A percentile compares a stretch with the other conserved stretches of the same genome.
Evolutionary conservation across 2,797 vertebrate genomes (phyloP).

Genomic region (Melanogrammus aeglefinus): DNA sequence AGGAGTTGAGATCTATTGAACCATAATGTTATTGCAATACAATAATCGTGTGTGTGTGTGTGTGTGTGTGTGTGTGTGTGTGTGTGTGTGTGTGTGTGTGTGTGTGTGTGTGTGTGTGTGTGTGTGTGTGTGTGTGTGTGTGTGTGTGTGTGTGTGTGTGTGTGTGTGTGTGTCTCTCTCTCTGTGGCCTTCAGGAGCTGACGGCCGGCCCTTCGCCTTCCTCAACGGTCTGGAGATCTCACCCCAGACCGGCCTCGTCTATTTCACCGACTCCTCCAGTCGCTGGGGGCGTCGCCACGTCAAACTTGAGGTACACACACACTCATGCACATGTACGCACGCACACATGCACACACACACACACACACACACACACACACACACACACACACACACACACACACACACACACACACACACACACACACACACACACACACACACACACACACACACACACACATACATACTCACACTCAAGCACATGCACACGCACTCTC

Average conservation of each 20-base stretch:
- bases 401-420: conserved; percentile 20
- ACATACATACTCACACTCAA: not conserved
- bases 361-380: not conserved
- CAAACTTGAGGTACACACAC: conserved; percentile 67
- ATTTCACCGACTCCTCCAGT: conserved; percentile 77
- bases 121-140: not conserved
- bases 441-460: not conserved
- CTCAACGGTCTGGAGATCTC: conserved; percentile 76
- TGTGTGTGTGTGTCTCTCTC: not conserved
- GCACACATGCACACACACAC: not conserved
- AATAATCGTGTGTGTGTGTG: conserved; percentile 18
- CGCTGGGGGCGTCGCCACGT: conserved; percentile 75
- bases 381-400: not conserved
- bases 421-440: not conserved
- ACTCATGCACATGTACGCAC: not conserved
- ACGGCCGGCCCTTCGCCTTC: conserved; percentile 71
- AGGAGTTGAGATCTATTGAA: not conserved
- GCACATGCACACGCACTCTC: not conserved
- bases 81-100: not conserved
- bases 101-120: conserved; percentile 6
- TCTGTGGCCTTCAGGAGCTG: conserved; percentile 54
- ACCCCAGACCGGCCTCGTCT: conserved; percentile 62
- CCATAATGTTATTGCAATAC: no score
- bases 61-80: no score
- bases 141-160: not conserved